Evolutionary conservation across 2,888 invertebrate genomes (phyloP), one percentile per base, ranked within the genome.

Genomic region (Germaria angustata): DNA sequence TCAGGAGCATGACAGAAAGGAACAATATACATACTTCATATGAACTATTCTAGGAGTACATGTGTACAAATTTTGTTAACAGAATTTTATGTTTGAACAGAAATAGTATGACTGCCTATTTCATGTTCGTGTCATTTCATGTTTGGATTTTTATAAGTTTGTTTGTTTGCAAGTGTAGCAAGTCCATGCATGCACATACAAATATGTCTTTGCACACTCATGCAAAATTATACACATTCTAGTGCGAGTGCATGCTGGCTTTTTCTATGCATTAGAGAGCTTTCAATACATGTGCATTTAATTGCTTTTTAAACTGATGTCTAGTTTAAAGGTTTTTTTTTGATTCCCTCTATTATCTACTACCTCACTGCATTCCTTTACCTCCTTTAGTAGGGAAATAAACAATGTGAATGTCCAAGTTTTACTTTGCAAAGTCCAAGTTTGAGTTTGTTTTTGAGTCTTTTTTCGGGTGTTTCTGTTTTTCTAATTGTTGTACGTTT

Each of bases 261-360:
- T 49, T 22, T 2, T 13, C 13, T 9, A 32, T 32, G 9, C 9
- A 2, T 44, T n/a, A n/a, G n/a, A n/a, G n/a, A n/a, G n/a, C n/a
- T n/a, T n/a, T n/a, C n/a, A n/a, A n/a, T n/a, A n/a, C 65, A 17
- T 71, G 13, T 39, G 63, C 53, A 71, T 71, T 32, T 79, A 82
- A 82, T 82, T 82, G 75, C 81, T 82, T 82, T 75, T 53, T 61
- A 69, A 80, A 68, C 55, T 55, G 59, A 68, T 75, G 69, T 75
- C 55, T 72, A 65, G 63, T 75, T 69, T 55, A 53, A 46, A 20
- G 39, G 17, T 41, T 17, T n/a, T 28, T 51, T 24, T 57, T 11
- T n/a, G 2, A 22, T 22, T 17, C 55, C 22, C 3, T 28, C 28
- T 28, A 15, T 9, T 34, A 34, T 55, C 8, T 1, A 4, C 8